These are phyloP conservation scores for Etheostoma cragini DNA, from an alignment of 2,113 vertebrate species.

Conservation along the genomic window DNA sequence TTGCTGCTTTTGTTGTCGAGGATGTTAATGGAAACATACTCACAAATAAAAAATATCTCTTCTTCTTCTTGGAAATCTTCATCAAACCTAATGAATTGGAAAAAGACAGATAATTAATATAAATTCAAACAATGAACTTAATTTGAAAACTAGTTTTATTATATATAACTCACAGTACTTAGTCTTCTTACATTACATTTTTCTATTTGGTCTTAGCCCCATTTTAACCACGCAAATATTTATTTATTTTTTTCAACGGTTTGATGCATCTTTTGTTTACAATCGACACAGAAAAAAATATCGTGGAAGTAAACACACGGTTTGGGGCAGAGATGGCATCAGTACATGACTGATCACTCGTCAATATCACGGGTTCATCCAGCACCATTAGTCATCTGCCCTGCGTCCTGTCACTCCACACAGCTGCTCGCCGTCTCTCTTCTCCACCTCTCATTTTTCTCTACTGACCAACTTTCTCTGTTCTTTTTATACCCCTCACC, in stretches of 20 bases:
- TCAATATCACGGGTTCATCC: constrained; percentile 74
- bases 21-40: not conserved
- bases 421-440: constrained; percentile 77
- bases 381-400: constrained; percentile 76
- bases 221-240: constrained; percentile 8
- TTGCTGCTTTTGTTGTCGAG: not conserved
- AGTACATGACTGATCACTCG: constrained; percentile 78
- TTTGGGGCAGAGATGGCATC: constrained; percentile 64
- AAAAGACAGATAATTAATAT: constrained; percentile 3
- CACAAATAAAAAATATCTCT: not conserved
- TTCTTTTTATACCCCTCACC: constrained; percentile 59
- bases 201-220: not conserved
- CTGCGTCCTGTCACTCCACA: constrained; percentile 72
- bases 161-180: not conserved
- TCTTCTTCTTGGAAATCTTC: not conserved
- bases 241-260: constrained; percentile 8
- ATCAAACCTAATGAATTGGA: not conserved
- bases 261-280: constrained; percentile 38
- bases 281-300: constrained; percentile 35
- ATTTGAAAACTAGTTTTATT: not conserved
- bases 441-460: constrained; percentile 72
- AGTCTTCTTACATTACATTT: not conserved
- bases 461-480: constrained; percentile 67
- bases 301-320: constrained; percentile 51
- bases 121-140: not conserved